Evolutionary conservation across 2,888 invertebrate genomes (phyloP), one percentile per base, ranked within the genome.

Genomic region (Drosophila phalerata): DNA sequence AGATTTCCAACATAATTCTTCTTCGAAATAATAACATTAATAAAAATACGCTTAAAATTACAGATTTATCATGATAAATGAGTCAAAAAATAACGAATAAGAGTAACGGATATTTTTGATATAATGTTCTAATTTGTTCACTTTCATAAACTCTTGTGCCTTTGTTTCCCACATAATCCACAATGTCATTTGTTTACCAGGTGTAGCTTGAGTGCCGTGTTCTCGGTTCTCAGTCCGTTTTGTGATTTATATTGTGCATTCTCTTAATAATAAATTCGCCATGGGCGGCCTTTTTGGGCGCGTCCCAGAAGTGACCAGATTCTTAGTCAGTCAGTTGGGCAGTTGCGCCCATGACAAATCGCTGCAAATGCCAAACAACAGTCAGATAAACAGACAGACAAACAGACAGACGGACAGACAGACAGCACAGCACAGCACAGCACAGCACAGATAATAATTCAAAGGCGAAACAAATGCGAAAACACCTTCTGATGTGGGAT

Each of bases 221-320:
- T 28, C 8, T 28, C 28, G 8, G 37, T 28, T 57, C 11, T 56
- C 53, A 65, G 77, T 60, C 53, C 51, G 38, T 63, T 62, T 70
- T 10, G 28, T 67, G 69, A 80, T 83, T 80, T 80, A 70, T 60
- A 68, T 82, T 64, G 69, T 73, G 61, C 73, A 58, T 43, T 63
- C 66, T 77, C 43, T 73, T 74, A 77, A 85, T 84, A 79, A 79
- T 78, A 77, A 87, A 87, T 75, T 79, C 87, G 75, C 87, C 70
- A 82, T 80, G 75, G 89, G 88, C 74, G 84, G 75, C 62, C 72
- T 15, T 11, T 49, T 11, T 49, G 34, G 53, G 47, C 49, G 56
- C 61, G 56, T 71, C 55, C 40, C 56, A 45, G 34, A 30, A 56
- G 38, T 43, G 43, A 61, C 45, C 42, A 25, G 45, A 38, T 25